A percentile compares a stretch with the other conserved stretches of the same genome.
Conservation (phyloP, 2,888 invertebrate species). For the Theretra japonica region DNA sequence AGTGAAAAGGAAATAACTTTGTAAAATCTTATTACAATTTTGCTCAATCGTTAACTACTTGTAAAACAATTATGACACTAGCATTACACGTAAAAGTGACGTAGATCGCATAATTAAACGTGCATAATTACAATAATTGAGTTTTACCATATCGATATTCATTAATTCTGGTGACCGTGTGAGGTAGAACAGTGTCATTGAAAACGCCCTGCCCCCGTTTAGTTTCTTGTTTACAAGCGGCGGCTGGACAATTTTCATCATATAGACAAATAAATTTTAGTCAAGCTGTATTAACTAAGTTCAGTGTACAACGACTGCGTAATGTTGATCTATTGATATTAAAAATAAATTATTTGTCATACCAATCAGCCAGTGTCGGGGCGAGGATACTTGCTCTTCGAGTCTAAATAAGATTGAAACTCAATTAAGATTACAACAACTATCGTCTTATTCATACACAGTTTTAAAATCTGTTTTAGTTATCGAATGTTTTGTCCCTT, state of each 20-base stretch:
- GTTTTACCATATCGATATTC: constrained; percentile 47
- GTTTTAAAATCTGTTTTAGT: too few species aligned
- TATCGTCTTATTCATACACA: too few species aligned
- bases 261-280: constrained; percentile 72
- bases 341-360: neutral
- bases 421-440: too few species aligned
- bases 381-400: too few species aligned
- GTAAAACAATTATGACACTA: too few species aligned
- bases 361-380: too few species aligned
- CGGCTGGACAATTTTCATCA: constrained; percentile 66
- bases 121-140: neutral
- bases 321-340: constrained; percentile 49
- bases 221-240: constrained; percentile 46
- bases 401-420: too few species aligned
- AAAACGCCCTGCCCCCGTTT: constrained; percentile 73
- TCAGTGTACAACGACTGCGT: constrained; percentile 38
- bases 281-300: constrained; percentile 51
- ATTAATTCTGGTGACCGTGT: constrained; percentile 61
- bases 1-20: too few species aligned
- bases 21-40: too few species aligned
- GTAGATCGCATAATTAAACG: neutral
- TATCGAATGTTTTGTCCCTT: too few species aligned
- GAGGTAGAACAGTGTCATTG: constrained; percentile 70
- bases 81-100: neutral
- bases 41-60: too few species aligned